These are phyloP conservation scores for Pollenia amentaria DNA, from an alignment of 2,888 invertebrate species.

Conservation along the genomic window DNA sequence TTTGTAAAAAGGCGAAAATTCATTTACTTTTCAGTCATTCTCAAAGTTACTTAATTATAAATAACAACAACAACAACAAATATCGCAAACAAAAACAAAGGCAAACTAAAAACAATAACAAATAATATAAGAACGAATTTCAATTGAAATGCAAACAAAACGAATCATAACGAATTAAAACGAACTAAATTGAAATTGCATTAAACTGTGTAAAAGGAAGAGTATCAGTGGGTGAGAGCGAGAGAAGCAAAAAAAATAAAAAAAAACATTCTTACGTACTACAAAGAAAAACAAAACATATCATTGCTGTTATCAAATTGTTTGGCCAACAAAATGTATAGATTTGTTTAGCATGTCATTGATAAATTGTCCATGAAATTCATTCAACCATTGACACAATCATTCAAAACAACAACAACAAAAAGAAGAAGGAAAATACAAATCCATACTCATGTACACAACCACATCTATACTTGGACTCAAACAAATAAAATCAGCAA, in stretches of 20 bases:
- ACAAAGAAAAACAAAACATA: slow-evolving; percentile 20
- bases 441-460: not conserved
- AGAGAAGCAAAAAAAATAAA: no score
- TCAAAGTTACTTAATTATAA: slow-evolving; percentile 51
- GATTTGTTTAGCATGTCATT: slow-evolving; percentile 60
- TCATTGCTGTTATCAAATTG: slow-evolving; percentile 55
- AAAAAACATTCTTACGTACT: no score
- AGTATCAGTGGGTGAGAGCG: no score
- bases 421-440: slow-evolving; percentile 9
- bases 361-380: slow-evolving; percentile 66
- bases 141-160: slow-evolving; percentile 8
- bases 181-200: not conserved
- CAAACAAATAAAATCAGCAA: no score
- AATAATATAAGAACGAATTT: not conserved
- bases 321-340: slow-evolving; percentile 48
- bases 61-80: slow-evolving; percentile 25
- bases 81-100: slow-evolving; percentile 15
- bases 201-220: not conserved
- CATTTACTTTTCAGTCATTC: slow-evolving; percentile 37
- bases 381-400: slow-evolving; percentile 36
- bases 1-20: slow-evolving; percentile 51
- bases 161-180: not conserved
- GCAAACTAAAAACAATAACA: slow-evolving; percentile 28
- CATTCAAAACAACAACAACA: not conserved
- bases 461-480: not conserved